A percentile compares a stretch with the other conserved stretches of the same genome.
These are phyloP conservation scores for Vidua macroura DNA, from an alignment of 2,113 vertebrate genomes.

Conservation along the genomic window DNA sequence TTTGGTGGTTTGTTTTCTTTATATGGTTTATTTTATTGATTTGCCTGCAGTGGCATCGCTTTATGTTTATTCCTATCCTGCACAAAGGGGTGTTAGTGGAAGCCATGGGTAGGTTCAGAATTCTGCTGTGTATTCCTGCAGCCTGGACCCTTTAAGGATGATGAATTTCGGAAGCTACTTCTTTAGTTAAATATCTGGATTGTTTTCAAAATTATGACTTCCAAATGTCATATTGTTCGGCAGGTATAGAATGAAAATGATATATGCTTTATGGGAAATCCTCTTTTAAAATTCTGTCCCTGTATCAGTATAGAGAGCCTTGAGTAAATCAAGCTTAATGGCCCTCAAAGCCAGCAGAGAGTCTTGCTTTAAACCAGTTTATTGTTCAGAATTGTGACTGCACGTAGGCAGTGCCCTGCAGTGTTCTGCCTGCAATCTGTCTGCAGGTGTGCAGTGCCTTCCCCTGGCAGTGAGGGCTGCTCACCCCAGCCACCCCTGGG, in stretches of 20 bases:
- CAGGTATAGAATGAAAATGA: not conserved
- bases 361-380: not conserved
- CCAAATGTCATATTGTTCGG: not conserved
- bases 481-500: accelerated
- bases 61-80: not conserved
- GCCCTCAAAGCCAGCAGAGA: not conserved
- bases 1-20: not conserved
- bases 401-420: not conserved
- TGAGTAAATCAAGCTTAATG: not conserved
- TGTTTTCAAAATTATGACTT: not conserved
- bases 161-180: not conserved
- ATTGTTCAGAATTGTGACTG: not conserved
- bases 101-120: not conserved
- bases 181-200: not conserved
- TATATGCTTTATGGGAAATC: not conserved
- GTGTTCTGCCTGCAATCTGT: not conserved
- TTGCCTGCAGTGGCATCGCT: not conserved
- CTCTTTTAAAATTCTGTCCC: not conserved
- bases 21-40: not conserved
- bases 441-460: not conserved
- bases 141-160: not conserved
- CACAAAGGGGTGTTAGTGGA: not conserved
- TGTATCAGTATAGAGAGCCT: not conserved
- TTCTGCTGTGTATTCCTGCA: not conserved
- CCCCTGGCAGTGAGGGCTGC: not conserved